These are phyloP conservation scores for Synergus japonicus DNA, from an alignment of 2,888 invertebrate species.

Conservation along the genomic window DNA sequence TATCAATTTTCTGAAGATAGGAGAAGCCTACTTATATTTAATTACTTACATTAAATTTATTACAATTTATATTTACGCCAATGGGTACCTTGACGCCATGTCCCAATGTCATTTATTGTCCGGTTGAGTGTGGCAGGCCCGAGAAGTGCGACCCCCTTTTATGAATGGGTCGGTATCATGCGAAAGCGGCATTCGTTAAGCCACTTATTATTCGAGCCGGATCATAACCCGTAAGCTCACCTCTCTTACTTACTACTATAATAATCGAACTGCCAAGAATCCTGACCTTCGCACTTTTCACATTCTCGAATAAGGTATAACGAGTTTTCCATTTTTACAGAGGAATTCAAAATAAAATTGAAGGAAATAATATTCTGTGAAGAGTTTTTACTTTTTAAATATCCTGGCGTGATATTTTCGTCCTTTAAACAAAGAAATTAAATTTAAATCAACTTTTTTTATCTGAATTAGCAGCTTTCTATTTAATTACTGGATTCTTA, in stretches of 20 bases:
- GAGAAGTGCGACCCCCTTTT: slow-evolving; percentile 47
- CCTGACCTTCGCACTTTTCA: slow-evolving; percentile 34
- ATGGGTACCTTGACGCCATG: slow-evolving; percentile 36
- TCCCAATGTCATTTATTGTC: slow-evolving; percentile 58
- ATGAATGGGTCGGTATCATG: slow-evolving; percentile 56
- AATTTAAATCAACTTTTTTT: too few species aligned
- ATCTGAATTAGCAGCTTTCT: too few species aligned
- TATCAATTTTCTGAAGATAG: not conserved
- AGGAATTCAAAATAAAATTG: not conserved
- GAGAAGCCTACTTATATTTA: not conserved
- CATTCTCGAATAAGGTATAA: slow-evolving; percentile 10
- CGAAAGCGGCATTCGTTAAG: slow-evolving; percentile 55
- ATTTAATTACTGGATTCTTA: too few species aligned
- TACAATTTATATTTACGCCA: slow-evolving; percentile 11
- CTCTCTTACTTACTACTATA: slow-evolving; percentile 22
- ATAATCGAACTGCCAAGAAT: slow-evolving; percentile 19
- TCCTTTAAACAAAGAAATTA: too few species aligned
- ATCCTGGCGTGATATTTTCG: not conserved
- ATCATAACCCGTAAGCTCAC: slow-evolving; percentile 33
- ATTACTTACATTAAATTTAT: slow-evolving; percentile 15
- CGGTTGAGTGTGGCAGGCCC: slow-evolving; percentile 41
- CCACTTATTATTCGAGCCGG: slow-evolving; percentile 39
- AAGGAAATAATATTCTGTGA: not conserved
- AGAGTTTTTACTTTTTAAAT: not conserved
- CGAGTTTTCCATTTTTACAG: not conserved